Evolutionary conservation across 2,113 vertebrate species (phyloP), one percentile per base, ranked within the genome.

Genomic region (Chloebia gouldiae): DNA sequence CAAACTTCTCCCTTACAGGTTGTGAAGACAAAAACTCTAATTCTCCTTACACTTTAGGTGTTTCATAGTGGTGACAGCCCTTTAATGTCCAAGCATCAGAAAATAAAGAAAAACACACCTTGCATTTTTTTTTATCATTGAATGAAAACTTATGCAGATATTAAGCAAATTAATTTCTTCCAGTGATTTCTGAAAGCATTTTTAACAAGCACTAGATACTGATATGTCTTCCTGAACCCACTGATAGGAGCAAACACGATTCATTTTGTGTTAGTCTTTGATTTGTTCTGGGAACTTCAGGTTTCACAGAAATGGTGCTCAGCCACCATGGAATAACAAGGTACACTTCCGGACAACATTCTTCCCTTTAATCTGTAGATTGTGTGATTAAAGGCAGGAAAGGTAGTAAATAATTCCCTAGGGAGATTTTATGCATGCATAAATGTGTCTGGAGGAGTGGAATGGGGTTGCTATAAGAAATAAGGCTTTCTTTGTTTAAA

Each of bases 391-490:
- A 76, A 90, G 28, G 13, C 23, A 86, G 30, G 24, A 72, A 72
- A 81, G 39, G 47, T 63, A 92, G 94, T 83, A 90, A 94, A 94
- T 93, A 88, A 94, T 90, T 97, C 39, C 40, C 82, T 35, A 78
- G 71, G 50, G 50, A 77, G 71, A 65, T 69, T 88, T 93, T 61
- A 88, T 70, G 85, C 92, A 40, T 73, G 70, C 53, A 15, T 88
- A 92, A 95, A 90, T 13, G 0, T 66, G 42, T 31, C 42, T 76
- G 71, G 21, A 39, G 24, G 57, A 81, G 42, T 64, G 33, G 44
- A 40, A 85, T 66, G 19, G 10, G 8, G 28, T 39, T 70, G 63
- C 42, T 31, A 73, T 77, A 72, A 86, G 76, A 92, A 93, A 90
- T 30, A 93, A 94, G n/a, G 6, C 31, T 85, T 53, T 33, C 78